Conservation (phyloP, 2,113 vertebrate genomes). For the Amphilophus citrinellus region DNA sequence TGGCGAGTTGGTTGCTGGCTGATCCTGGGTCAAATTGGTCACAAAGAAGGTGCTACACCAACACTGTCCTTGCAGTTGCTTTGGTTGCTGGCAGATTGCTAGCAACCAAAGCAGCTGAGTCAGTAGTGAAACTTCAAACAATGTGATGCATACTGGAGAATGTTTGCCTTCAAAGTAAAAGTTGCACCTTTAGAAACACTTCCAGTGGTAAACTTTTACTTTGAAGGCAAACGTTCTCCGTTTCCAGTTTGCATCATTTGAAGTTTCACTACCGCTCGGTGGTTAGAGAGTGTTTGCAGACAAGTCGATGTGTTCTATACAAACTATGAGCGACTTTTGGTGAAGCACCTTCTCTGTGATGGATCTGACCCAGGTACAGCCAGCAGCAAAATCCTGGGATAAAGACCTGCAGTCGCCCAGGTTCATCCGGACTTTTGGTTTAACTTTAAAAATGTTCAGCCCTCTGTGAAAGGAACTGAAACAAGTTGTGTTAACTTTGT, state of each 20-base stretch:
- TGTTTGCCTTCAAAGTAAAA: not conserved
- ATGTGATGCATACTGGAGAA: not conserved
- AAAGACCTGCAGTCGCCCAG: not conserved
- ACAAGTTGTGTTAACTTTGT: not conserved
- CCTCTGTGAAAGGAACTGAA: not conserved
- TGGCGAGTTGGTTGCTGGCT: too few species aligned
- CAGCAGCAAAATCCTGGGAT: not conserved
- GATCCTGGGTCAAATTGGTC: too few species aligned
- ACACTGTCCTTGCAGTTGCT: not conserved
- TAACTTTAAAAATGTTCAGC: not conserved
- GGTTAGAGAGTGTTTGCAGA: not conserved
- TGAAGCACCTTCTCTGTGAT: too few species aligned
- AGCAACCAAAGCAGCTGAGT: not conserved
- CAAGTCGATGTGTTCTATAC: not conserved
- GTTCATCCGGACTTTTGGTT: not conserved
- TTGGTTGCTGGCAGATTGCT: not conserved
- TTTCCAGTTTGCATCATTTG: not conserved
- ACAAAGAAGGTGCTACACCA: too few species aligned
- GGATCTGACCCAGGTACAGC: not conserved
- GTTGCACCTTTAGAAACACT: not conserved
- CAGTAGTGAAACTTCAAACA: not conserved
- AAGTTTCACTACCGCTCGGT: not conserved
- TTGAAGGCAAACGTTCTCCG: not conserved
- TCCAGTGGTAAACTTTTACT: not conserved
- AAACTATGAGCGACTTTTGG: not conserved